Base-by-base conservation (phyloP, 2,797 vertebrate genomes). In the Holocentrus rufus region DNA sequence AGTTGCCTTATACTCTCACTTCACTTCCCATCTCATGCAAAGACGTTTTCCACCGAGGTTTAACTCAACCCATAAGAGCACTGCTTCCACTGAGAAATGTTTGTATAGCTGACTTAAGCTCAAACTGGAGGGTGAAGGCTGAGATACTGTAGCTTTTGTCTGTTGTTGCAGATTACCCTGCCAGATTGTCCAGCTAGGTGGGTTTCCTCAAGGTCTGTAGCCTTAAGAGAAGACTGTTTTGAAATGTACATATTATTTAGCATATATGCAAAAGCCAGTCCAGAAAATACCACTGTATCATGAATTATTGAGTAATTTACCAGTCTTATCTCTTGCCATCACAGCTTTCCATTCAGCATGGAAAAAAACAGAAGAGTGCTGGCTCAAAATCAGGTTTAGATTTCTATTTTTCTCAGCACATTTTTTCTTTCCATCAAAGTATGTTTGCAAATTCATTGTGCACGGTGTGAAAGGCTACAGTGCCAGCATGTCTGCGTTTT, bases 231-330 rank as follows among this genome's bases (percentile, higher is more conserved):
- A 54, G 3, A 50, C 22, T 63, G 2, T 0, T 77, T 62, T 82
- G 54, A 87, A 86, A 76, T 63, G 77, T 78, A 72, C 9, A 81
- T 57, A 52, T 47, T 42, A n/a, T 14, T 42, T 71, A 53, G 42
- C 42, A 76, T 58, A 49, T 23, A 53, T 69, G 34, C 13, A 62
- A 76, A 76, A 86, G 72, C 64, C 52, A 56, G 25, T 36, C 57
- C 76, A 68, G 8, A 83, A 84, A 76, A 78, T 69, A 67, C 58
- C 72, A 59, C 36, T 20, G 25, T 74, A 25, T 3, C 22, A 73
- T 90, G 47, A 86, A 88, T 88, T 69, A 85, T 87, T 85, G 39
- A 86, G 63, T 4, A 47, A 20, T 39, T 65, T 64, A 42, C 54
- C n/a, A 0, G 44, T 69, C 64, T 67, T 81, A 68, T 83, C 80